Evolutionary conservation across 2,113 vertebrate species (phyloP), one percentile per base, ranked within the genome.

Genomic region (Scolopax mira): DNA sequence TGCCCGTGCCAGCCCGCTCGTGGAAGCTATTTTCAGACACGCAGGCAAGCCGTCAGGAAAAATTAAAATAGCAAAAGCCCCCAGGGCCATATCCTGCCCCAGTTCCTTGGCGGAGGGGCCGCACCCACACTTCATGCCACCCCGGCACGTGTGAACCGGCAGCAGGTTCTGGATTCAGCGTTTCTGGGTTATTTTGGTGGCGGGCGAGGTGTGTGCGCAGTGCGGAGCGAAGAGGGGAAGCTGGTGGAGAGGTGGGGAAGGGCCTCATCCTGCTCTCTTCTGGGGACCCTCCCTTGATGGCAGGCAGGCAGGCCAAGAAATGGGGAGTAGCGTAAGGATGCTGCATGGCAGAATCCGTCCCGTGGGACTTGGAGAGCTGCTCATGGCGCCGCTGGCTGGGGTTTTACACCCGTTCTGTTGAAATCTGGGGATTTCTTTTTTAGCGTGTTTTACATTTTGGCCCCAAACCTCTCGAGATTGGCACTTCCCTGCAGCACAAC

Each of bases 251-350:
- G 19, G 4, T 23, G 77, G 66, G 61, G 66, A 58, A 72, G 70
- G 74, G 55, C 13, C 55, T 1, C 35, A 31, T 75, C 49, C 77
- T 41, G 48, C 44, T 52, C 2, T 1, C 23, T 54, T 6, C 39
- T 2, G 8, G 22, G 72, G 24, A 75, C 8, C 57, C 13, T 52
- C 49, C 33, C 62, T 35, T 1, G 5, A 6, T 0, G 10, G 27
- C 18, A 41, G 46, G 27, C 18, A 41, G 46, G 27, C 1, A 3
- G 49, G 57, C 11, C 4, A 16, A 9, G 28, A 11, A 18, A 55
- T 5, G 2, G 24, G 74, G 39, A 14, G 2, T 0, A 3, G 2
- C 0, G 6, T 14, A 0, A 70, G 39, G 85, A 3, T 48, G 25
- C 17, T 33, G 49, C 1, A 6, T 1, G 3, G 15, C 12, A 30